Evolutionary conservation across 1,140 invertebrate genomes (phyloP).

Genomic region (Holotrichia oblita): DNA sequence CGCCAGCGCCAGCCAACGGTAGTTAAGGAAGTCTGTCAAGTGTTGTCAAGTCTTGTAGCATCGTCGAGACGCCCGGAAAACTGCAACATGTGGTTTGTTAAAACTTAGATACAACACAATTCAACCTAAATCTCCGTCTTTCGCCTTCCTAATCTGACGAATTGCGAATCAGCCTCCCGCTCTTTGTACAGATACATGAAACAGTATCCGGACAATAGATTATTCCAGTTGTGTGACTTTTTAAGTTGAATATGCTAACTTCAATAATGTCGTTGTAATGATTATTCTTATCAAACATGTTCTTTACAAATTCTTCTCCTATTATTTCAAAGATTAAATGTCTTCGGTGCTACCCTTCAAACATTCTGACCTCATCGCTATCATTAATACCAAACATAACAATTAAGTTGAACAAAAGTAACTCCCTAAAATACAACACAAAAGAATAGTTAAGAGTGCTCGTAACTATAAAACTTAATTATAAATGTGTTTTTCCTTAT

Average conservation of each 20-base stretch:
- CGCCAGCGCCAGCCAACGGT: constrained; percentile 39
- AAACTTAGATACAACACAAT: constrained; percentile 47
- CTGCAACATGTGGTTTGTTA: constrained; percentile 52
- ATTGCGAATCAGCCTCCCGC: constrained; percentile 27
- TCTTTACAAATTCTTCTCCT: too few species aligned
- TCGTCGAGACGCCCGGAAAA: constrained; percentile 45
- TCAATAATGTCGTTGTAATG: too few species aligned
- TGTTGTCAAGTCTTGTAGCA: constrained; percentile 48
- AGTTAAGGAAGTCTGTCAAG: constrained; percentile 51
- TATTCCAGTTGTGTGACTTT: too few species aligned
- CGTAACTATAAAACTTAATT: constrained; percentile 21
- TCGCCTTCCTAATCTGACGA: constrained; percentile 48
- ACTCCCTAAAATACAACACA: background rate
- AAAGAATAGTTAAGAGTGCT: background rate
- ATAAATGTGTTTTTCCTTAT: constrained; percentile 29
- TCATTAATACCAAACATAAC: constrained; percentile 19
- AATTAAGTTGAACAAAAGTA: constrained; percentile 16
- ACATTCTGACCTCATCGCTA: background rate
- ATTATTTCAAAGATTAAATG: too few species aligned
- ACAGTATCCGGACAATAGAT: too few species aligned
- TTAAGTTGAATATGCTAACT: too few species aligned
- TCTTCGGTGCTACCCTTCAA: background rate
- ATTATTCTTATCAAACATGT: too few species aligned
- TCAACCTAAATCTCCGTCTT: constrained; percentile 47
- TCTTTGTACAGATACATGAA: background rate